Conservation (phyloP, 2,888 invertebrate species). For the Pyrrhia umbra region DNA sequence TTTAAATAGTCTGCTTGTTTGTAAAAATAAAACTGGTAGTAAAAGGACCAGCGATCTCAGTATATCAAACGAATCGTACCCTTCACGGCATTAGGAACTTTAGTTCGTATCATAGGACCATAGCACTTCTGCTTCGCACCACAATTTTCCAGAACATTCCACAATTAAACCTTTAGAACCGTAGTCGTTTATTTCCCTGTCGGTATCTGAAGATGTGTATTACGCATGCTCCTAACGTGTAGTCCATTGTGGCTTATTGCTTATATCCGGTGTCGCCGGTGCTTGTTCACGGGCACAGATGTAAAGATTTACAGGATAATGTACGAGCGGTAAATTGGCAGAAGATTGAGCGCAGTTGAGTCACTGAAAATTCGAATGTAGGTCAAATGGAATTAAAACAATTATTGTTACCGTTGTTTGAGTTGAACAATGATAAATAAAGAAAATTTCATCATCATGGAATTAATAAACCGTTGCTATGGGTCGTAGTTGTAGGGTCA, state of each 20-base stretch:
- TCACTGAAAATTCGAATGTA: slow-evolving; percentile 38
- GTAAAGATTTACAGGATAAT: slow-evolving; percentile 54
- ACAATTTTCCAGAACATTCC: slow-evolving; percentile 33
- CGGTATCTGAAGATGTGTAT: slow-evolving; percentile 62
- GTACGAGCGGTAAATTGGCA: slow-evolving; percentile 42
- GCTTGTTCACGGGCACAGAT: slow-evolving; percentile 52
- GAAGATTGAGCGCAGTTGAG: slow-evolving; percentile 27
- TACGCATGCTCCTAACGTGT: slow-evolving; percentile 58
- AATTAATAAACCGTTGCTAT: slow-evolving; percentile 1
- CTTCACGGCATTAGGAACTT: not conserved
- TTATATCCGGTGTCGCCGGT: slow-evolving; percentile 76
- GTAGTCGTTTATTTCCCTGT: slow-evolving; percentile 48
- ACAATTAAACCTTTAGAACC: slow-evolving; percentile 34
- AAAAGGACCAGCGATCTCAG: not conserved
- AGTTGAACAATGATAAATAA: not conserved
- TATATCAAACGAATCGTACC: not conserved
- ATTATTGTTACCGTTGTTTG: not conserved
- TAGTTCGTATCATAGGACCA: not conserved
- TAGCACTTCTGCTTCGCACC: not conserved
- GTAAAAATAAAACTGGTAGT: not conserved
- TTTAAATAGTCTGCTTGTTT: too few species aligned
- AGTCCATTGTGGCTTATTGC: slow-evolving; percentile 79
- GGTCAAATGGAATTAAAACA: slow-evolving; percentile 25
- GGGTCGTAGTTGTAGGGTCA: too few species aligned
- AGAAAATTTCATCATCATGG: not conserved